Evolutionary conservation across 2,888 invertebrate species (phyloP).

Genomic region (Acleris cristana): DNA sequence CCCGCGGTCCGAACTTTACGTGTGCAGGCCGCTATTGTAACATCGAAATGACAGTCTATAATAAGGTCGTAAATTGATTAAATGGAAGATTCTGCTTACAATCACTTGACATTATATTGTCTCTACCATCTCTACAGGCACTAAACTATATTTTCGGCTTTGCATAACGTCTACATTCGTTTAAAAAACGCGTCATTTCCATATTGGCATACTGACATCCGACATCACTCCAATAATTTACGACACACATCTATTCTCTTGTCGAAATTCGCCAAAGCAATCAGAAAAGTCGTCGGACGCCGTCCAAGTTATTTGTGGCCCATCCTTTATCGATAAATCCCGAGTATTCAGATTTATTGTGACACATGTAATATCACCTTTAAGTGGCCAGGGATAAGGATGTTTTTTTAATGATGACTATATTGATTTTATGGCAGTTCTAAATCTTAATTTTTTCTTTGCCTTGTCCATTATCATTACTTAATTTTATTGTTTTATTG

Average conservation of each 20-base stretch:
- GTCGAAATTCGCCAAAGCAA: conserved; percentile 44
- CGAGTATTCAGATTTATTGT: conserved; percentile 70
- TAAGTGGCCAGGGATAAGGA: conserved; percentile 50
- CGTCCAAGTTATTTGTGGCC: conserved; percentile 64
- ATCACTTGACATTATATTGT: too few relatives aligned
- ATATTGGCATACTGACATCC: not conserved
- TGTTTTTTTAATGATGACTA: conserved; percentile 15
- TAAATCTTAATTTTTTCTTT: conserved; percentile 10
- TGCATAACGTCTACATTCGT: too few relatives aligned
- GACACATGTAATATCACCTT: conserved; percentile 74
- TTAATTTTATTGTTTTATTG: not conserved
- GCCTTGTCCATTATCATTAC: not conserved
- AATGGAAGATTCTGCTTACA: too few relatives aligned
- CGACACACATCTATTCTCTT: conserved; percentile 33
- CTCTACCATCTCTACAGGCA: too few relatives aligned
- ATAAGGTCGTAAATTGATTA: too few relatives aligned
- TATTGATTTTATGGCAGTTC: conserved; percentile 13
- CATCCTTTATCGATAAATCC: conserved; percentile 72
- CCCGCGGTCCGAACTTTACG: too few relatives aligned
- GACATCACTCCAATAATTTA: conserved; percentile 23
- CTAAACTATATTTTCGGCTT: too few relatives aligned
- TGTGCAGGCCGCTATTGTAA: too few relatives aligned
- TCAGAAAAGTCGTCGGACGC: conserved; percentile 53
- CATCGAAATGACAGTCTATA: too few relatives aligned
- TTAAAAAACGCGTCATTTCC: not conserved